phyloP scores from a whole-genome alignment of 2,113 vertebrate species.

The Clarias macrocephalus region DNA sequence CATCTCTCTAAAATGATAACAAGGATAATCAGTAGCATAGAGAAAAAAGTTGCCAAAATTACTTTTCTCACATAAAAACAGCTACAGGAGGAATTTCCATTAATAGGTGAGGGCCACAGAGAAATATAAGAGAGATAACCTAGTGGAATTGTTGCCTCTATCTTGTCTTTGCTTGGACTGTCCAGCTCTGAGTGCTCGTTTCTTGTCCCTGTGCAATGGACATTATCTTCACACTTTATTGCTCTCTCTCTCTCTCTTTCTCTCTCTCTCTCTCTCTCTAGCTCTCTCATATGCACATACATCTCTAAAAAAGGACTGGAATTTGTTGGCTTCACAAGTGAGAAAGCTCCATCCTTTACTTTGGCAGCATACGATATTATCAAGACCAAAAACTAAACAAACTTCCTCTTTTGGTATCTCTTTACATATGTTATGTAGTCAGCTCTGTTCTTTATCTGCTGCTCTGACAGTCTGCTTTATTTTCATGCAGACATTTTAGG shows the following conservation, averaged over 20 bases:
- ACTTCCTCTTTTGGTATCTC: slow-evolving; percentile 4
- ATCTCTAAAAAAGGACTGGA: slow-evolving; percentile 44
- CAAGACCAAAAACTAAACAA: slow-evolving; percentile 15
- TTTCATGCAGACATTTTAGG: background rate
- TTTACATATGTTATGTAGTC: background rate
- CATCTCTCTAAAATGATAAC: slow-evolving; percentile 73
- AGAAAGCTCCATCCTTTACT: slow-evolving; percentile 20
- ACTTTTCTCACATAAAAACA: background rate
- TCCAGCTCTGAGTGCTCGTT: slow-evolving; percentile 24
- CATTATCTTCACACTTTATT: slow-evolving; percentile 44
- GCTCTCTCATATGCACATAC: background rate
- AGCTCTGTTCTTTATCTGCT: slow-evolving; percentile 16
- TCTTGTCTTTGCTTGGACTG: slow-evolving; percentile 18
- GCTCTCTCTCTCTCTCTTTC: slow-evolving; percentile 26
- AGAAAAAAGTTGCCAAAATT: slow-evolving; percentile 52
- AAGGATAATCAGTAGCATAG: slow-evolving; percentile 14
- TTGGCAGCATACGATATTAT: slow-evolving; percentile 5
- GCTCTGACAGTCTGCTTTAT: background rate
- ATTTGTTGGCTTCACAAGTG: slow-evolving; percentile 24
- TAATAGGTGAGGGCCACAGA: background rate
- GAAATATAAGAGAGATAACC: background rate
- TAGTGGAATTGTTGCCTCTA: background rate
- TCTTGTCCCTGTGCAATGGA: slow-evolving; percentile 30
- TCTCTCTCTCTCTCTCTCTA: slow-evolving; percentile 20
- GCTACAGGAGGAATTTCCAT: background rate